phyloP scores from a whole-genome alignment of 2,888 invertebrate genomes.

The Eurytoma californica region DNA sequence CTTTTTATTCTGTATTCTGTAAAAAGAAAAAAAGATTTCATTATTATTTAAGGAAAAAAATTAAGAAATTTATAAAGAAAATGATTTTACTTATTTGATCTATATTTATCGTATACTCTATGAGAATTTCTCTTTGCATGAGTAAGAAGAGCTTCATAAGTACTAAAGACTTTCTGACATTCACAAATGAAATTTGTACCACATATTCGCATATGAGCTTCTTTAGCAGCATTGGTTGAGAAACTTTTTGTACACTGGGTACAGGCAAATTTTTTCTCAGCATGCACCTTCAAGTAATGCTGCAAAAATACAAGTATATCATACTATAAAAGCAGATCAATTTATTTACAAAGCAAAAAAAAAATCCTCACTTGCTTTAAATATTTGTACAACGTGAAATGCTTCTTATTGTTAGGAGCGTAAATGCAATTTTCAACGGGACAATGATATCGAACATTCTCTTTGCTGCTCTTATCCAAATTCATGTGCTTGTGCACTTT shows the following conservation, averaged over 20 bases:
- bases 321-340: neutral
- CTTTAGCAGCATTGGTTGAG: conserved; percentile 72
- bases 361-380: conserved; percentile 70
- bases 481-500: conserved; percentile 70
- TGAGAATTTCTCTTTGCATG: conserved; percentile 72
- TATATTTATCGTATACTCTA: conserved; percentile 67
- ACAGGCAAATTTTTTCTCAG: conserved; percentile 72
- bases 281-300: conserved; percentile 75
- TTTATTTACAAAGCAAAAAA: conserved; percentile 11
- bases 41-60: neutral
- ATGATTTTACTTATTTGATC: conserved; percentile 46
- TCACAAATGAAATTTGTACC: conserved; percentile 71
- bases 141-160: conserved; percentile 73
- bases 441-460: conserved; percentile 70
- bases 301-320: conserved; percentile 56
- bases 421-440: conserved; percentile 70
- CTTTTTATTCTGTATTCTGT: conserved; percentile 29
- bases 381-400: conserved; percentile 72
- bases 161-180: conserved; percentile 70
- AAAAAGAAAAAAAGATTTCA: conserved; percentile 7
- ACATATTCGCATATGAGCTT: conserved; percentile 72
- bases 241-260: conserved; percentile 72
- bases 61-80: neutral
- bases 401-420: conserved; percentile 65
- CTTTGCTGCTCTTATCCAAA: conserved; percentile 65